Evolutionary conservation across 2,113 vertebrate species (phyloP), one percentile per base, ranked within the genome.

Genomic region (Phrynosoma blainvillii): DNA sequence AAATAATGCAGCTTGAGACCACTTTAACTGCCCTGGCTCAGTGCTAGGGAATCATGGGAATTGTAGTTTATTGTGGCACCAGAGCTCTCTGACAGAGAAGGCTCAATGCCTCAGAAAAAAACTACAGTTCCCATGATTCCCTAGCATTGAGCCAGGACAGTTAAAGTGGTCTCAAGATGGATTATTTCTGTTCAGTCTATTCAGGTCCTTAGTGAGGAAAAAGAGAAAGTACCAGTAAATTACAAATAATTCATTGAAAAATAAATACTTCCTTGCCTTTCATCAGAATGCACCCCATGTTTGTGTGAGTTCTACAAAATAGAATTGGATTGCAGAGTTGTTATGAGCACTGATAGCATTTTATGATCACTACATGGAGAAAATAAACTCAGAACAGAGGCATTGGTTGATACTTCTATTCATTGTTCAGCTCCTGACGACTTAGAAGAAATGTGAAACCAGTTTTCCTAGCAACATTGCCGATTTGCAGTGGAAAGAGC

Each of bases 311-410:
- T 59, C 0, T 12, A 1, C 59, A 1, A 85, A 80, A 73, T 73
- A 82, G n/a, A 59, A 56, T 47, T 59, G 54, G 36, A 87, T 42
- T 66, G 30, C 71, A 76, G 21, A 75, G 12, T 40, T 82, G 47
- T 79, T 79, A n/a, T 54, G 70, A 70, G 79, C 11, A 65, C 20
- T 82, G 32, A 74, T 87, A 80, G 9, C 68, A 73, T 74, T 87
- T 74, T n/a, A 87, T 62, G 32, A 7, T 79, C 70, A 79, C 36
- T 86, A 42, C 14, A 62, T 87, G 25, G 25, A 59, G 66, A 73
- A 87, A 87, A 79, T 87, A 32, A 66, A 36, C 18, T 59, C 71
- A 21, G 2, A 73, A 16, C 52, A 86, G 8, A 25, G 52, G 10
- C 54, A 42, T 14, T 14, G 40, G 36, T 74, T 20, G 18, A 5